Percentiles rank a stretch among this genome's conserved stretches.
phyloP scores from a whole-genome alignment of 2,888 invertebrate species.

The Cyclophora punctaria region DNA sequence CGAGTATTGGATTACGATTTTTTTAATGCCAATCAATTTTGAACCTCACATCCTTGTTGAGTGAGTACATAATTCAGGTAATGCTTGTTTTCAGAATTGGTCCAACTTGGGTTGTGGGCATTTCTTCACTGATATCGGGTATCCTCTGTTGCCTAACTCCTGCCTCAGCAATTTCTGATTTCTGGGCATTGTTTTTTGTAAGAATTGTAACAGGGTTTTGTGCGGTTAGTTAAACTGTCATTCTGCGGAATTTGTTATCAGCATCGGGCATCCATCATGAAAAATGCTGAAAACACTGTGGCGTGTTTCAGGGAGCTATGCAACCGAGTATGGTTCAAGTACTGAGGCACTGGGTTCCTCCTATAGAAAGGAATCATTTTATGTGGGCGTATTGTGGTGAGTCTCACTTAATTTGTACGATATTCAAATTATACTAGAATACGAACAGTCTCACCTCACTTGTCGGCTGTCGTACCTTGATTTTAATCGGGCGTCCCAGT shows the following conservation, averaged over 20 bases:
- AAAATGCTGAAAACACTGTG: neutral
- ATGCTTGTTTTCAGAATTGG: constrained; percentile 37
- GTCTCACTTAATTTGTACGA: constrained; percentile 11
- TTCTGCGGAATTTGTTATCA: neutral
- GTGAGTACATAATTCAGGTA: no score
- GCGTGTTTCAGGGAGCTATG: constrained; percentile 54
- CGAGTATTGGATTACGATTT: no score
- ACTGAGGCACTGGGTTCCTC: constrained; percentile 62
- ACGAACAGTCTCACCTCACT: no score
- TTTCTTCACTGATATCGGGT: constrained; percentile 52
- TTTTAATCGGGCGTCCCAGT: no score
- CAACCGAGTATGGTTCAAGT: constrained; percentile 67
- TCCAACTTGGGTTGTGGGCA: constrained; percentile 59
- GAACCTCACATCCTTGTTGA: no score
- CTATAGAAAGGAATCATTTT: constrained; percentile 62
- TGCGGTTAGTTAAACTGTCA: constrained; percentile 44
- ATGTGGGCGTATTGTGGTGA: constrained; percentile 70
- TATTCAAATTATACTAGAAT: no score
- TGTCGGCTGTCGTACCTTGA: no score
- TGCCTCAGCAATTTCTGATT: constrained; percentile 47
- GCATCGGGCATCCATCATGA: no score
- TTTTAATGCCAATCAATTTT: no score
- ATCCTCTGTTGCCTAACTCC: constrained; percentile 53
- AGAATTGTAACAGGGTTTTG: constrained; percentile 56
- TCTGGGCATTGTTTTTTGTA: constrained; percentile 52